These are phyloP conservation scores for Wasmannia auropunctata DNA, from an alignment of 1,140 invertebrate genomes.

Conservation along the genomic window DNA sequence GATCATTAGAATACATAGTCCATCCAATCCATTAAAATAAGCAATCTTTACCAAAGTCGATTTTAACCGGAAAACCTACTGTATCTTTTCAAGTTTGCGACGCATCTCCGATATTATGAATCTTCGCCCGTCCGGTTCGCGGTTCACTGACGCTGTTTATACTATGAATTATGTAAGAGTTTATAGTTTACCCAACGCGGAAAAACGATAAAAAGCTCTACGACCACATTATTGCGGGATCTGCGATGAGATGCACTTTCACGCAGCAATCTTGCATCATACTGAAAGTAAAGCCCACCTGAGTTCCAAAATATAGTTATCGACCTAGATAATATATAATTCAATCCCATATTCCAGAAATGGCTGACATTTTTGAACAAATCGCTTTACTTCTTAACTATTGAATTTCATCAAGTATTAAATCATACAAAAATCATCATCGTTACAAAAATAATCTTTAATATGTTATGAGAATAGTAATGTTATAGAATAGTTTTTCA, in stretches of 20 bases:
- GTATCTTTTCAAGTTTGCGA: conserved; percentile 36
- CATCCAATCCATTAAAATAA: background rate
- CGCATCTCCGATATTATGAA: conserved; percentile 60
- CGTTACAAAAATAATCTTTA: no score
- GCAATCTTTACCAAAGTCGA: conserved; percentile 47
- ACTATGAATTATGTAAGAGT: conserved; percentile 68
- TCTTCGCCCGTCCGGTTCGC: conserved; percentile 39
- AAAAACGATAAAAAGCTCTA: conserved; percentile 60
- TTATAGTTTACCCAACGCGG: conserved; percentile 28
- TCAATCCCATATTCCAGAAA: background rate
- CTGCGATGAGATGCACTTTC: conserved; percentile 50
- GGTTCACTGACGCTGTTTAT: conserved; percentile 64
- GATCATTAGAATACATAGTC: background rate
- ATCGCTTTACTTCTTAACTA: background rate
- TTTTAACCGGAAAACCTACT: conserved; percentile 17
- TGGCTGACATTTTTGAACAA: background rate
- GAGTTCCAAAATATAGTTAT: conserved; percentile 7
- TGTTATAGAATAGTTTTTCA: no score
- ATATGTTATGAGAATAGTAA: no score
- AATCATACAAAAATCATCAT: no score
- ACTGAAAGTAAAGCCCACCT: conserved; percentile 39
- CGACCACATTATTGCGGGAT: conserved; percentile 39
- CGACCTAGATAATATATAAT: background rate
- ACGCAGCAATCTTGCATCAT: conserved; percentile 2
- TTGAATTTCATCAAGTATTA: background rate